These are phyloP conservation scores for Xestia xanthographa DNA, from an alignment of 2,888 invertebrate species.

Conservation along the genomic window DNA sequence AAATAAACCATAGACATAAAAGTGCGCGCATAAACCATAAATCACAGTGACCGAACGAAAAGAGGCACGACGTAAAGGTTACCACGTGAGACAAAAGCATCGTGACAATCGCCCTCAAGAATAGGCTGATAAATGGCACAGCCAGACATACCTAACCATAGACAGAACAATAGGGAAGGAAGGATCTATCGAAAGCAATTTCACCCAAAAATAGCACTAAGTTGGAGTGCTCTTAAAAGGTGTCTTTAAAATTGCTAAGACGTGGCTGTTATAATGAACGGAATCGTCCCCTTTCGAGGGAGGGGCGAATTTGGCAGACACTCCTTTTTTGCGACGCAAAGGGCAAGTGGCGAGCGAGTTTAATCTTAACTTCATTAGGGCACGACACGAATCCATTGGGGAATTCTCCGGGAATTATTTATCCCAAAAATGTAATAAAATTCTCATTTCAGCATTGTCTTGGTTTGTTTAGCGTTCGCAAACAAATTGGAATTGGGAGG, in stretches of 20 bases:
- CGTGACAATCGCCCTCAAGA: slow-evolving; percentile 67
- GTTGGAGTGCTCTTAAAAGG: slow-evolving; percentile 80
- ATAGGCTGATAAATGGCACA: slow-evolving; percentile 76
- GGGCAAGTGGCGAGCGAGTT: slow-evolving; percentile 66
- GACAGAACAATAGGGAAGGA: slow-evolving; percentile 67
- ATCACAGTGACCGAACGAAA: slow-evolving; percentile 74
- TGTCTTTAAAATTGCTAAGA: slow-evolving; percentile 82
- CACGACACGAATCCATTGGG: slow-evolving; percentile 63
- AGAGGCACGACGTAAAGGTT: slow-evolving; percentile 69
- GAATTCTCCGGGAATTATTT: slow-evolving; percentile 58
- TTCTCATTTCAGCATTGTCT: slow-evolving; percentile 55
- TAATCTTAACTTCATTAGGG: slow-evolving; percentile 66
- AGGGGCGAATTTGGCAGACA: slow-evolving; percentile 63
- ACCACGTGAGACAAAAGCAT: slow-evolving; percentile 78
- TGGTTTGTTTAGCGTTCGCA: slow-evolving; percentile 51
- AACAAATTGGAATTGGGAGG: slow-evolving; percentile 53
- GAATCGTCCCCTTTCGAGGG: slow-evolving; percentile 71
- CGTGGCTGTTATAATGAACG: slow-evolving; percentile 78
- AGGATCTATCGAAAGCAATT: slow-evolving; percentile 75
- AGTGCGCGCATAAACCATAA: slow-evolving; percentile 75
- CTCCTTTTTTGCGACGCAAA: slow-evolving; percentile 63
- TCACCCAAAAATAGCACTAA: slow-evolving; percentile 76
- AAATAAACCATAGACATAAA: slow-evolving; percentile 71
- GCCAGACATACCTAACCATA: slow-evolving; percentile 66
- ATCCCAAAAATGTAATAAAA: slow-evolving; percentile 60